Base-by-base conservation (phyloP, 2,113 vertebrate genomes). In the Myrmecophaga tridactyla region DNA sequence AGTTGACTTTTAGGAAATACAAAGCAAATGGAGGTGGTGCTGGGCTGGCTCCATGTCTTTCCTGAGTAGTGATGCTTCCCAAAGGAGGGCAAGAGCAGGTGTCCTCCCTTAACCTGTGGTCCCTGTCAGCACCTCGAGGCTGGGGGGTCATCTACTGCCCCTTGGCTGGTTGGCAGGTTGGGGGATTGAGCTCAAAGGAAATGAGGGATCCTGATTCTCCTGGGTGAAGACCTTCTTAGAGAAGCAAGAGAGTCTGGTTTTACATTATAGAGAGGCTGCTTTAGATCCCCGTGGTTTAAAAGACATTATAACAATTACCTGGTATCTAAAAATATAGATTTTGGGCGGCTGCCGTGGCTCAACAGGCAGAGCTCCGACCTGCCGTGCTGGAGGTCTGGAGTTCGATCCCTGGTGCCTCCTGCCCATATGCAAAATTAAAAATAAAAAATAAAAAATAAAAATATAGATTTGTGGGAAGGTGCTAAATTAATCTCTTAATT, bases 21-120 rank as follows among this genome's bases (percentile, higher is more conserved):
- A 17, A 27, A 51, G 63, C 12, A 15, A 4, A 48, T 23, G 4
- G 56, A 21, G 65, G 23, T 2, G 27, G 39, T 31, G 3, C 21
- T 6, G 2, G 73, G 23, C 27, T 3, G 12, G 46, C 7, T 15
- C 10, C 15, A 9, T 12, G 5, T 6, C 43, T 1, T 0, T 3
- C 29, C 48, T 10, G 1, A 1, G 41, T 1, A 0, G 3, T 0
- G 39, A 2, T 0, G 34, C 51, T 18, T 7, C 11, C 29, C n/a
- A n/a, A n/a, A n/a, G n/a, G n/a, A n/a, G n/a, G n/a, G n/a, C n/a
- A n/a, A n/a, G n/a, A n/a, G n/a, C n/a, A n/a, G n/a, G n/a, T n/a
- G n/a, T n/a, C n/a, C n/a, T n/a, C n/a, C n/a, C n/a, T n/a, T n/a
- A n/a, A n/a, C n/a, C n/a, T n/a, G n/a, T n/a, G n/a, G n/a, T n/a